Evolutionary conservation across 1,140 invertebrate genomes (phyloP).

Genomic region (Tetramorium parvispinum): DNA sequence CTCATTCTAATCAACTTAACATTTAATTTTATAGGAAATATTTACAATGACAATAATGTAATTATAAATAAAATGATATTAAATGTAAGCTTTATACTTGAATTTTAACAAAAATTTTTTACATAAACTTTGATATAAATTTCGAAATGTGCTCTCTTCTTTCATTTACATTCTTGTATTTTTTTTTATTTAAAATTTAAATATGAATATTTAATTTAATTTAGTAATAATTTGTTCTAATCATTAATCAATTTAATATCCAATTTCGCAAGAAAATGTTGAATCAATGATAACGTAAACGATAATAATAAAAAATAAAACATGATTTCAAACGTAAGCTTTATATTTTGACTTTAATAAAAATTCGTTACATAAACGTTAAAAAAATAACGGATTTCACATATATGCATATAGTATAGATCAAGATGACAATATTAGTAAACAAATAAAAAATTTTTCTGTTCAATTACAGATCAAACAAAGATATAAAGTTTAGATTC

Average conservation of each 20-base stretch:
- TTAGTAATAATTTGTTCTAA: not conserved
- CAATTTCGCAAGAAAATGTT: not conserved
- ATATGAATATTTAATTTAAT: not conserved
- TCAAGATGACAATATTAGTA: too few species aligned
- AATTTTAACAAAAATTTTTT: not conserved
- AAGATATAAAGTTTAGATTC: too few species aligned
- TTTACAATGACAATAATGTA: not conserved
- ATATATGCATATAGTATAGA: too few species aligned
- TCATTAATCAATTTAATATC: not conserved
- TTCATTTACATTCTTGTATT: not conserved
- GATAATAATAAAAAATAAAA: not conserved
- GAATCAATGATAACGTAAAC: not conserved
- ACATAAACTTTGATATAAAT: not conserved
- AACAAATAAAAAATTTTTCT: too few species aligned
- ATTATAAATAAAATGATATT: not conserved
- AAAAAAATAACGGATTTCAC: too few species aligned
- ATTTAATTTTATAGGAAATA: constrained; percentile 1
- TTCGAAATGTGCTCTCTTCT: too few species aligned
- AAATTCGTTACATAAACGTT: too few species aligned
- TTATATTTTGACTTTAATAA: not conserved
- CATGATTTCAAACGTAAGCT: not conserved
- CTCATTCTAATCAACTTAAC: not conserved
- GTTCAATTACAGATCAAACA: too few species aligned
- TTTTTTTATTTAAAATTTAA: not conserved
- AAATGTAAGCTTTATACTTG: not conserved